Conservation (phyloP, 2,113 vertebrate genomes). For the Gymnogyps californianus region DNA sequence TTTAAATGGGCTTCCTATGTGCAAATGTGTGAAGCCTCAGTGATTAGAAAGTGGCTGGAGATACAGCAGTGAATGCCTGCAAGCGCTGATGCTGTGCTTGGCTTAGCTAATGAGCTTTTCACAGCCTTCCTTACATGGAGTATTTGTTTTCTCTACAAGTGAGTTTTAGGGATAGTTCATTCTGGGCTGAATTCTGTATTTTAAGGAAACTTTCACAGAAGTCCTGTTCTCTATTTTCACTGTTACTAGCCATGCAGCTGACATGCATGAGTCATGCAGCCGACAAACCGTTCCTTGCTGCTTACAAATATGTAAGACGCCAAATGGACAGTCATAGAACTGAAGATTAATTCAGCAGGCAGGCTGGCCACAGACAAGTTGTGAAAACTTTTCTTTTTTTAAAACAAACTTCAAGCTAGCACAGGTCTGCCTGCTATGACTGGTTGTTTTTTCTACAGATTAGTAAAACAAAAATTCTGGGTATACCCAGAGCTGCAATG, state of each 20-base stretch:
- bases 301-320: neutral
- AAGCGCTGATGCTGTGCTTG: neutral
- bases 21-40: neutral
- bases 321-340: neutral
- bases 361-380: neutral
- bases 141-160: neutral
- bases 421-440: neutral
- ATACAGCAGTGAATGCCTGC: neutral
- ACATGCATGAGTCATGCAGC: neutral
- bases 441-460: neutral
- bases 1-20: conserved; percentile 3
- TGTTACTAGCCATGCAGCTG: neutral
- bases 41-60: neutral
- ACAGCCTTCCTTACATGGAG: neutral
- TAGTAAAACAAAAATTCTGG: neutral
- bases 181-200: neutral
- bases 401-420: neutral
- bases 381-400: neutral
- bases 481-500: neutral
- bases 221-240: neutral
- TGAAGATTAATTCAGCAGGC: neutral
- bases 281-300: neutral
- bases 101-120: neutral
- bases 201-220: neutral
- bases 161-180: neutral